phyloP scores from a whole-genome alignment of 2,113 vertebrate genomes.

The Rhineura floridana region DNA sequence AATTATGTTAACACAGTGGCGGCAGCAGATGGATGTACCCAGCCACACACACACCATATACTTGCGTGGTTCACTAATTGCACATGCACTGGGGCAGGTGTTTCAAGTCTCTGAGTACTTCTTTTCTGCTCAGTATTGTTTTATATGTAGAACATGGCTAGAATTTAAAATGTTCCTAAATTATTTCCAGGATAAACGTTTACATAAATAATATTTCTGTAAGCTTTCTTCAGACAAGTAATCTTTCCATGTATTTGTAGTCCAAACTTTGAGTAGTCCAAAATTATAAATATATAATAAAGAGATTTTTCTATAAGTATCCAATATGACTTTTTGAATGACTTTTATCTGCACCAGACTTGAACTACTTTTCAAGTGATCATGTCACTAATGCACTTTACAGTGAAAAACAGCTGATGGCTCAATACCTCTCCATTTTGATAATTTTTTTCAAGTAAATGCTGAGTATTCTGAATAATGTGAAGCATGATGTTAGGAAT shows the following conservation, averaged over 20 bases:
- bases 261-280: not conserved
- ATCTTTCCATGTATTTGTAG: not conserved
- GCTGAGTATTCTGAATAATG: not conserved
- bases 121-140: not conserved
- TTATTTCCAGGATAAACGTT: not conserved
- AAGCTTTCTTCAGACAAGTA: not conserved
- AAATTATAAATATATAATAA: no score
- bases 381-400: not conserved
- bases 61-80: not conserved
- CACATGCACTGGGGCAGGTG: not conserved
- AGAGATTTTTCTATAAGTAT: not conserved
- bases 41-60: no score
- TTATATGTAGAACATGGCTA: not conserved
- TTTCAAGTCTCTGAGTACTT: not conserved
- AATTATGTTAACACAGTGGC: not conserved
- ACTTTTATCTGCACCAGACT: not conserved
- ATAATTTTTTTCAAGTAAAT: not conserved
- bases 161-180: not conserved
- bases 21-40: not conserved
- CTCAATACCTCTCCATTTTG: not conserved
- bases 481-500: not conserved
- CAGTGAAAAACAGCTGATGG: not conserved
- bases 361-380: not conserved
- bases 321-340: not conserved
- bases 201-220: not conserved